These are phyloP conservation scores for Salminus brasiliensis DNA, from an alignment of 2,113 vertebrate genomes.

Conservation along the genomic window DNA sequence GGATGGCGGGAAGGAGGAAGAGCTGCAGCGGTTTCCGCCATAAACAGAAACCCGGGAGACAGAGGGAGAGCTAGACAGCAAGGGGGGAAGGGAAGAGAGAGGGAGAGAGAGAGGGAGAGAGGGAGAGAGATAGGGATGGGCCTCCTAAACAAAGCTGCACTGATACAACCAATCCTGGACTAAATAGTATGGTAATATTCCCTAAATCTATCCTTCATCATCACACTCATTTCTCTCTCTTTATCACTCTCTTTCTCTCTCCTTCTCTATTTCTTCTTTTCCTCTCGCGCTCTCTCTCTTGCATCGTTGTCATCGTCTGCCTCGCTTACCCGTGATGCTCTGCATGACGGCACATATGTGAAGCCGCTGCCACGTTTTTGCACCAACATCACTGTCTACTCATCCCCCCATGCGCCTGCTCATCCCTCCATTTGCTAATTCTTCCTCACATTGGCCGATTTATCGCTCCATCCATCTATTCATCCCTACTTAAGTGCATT, in stretches of 20 bases:
- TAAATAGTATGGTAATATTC: slow-evolving; percentile 82
- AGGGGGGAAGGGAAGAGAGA: slow-evolving; percentile 37
- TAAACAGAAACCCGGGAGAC: background rate
- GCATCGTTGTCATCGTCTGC: slow-evolving; percentile 32
- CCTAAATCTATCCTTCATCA: slow-evolving; percentile 65
- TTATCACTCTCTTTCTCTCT: background rate
- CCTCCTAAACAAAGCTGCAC: slow-evolving; percentile 73
- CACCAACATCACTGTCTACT: slow-evolving; percentile 51
- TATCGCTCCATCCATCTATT: no score
- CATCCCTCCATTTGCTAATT: slow-evolving; percentile 43
- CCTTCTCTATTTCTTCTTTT: background rate
- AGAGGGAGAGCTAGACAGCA: background rate
- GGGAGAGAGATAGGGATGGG: slow-evolving; percentile 71
- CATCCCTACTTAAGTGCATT: no score
- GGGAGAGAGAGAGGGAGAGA: slow-evolving; percentile 43
- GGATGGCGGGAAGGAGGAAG: slow-evolving; percentile 25
- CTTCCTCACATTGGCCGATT: no score
- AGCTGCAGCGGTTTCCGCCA: background rate
- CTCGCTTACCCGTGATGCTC: slow-evolving; percentile 54
- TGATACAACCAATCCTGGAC: slow-evolving; percentile 74
- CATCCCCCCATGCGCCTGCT: slow-evolving; percentile 61
- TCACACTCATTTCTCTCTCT: slow-evolving; percentile 8
- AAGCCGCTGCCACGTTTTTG: slow-evolving; percentile 45
- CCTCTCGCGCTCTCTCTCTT: background rate
- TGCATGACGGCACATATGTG: slow-evolving; percentile 45